A percentile compares a stretch with the other conserved stretches of the same genome.
Conservation (phyloP, 1,140 invertebrate species). For the Ruditapes philippinarum region DNA sequence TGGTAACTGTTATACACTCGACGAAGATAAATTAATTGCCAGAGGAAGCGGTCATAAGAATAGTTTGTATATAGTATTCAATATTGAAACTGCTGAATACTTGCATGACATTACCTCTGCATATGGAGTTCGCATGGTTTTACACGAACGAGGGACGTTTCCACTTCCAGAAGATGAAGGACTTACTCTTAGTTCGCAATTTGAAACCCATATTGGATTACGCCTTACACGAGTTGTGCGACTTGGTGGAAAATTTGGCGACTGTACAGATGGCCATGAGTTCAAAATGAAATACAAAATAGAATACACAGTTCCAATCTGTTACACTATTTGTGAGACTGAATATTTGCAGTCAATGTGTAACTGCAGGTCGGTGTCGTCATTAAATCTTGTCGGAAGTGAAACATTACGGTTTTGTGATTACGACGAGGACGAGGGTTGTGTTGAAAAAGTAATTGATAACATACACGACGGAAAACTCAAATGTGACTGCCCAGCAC, state of each 20-base stretch:
- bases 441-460: not conserved
- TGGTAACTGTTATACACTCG: constrained; percentile 15
- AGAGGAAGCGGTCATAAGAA: not conserved
- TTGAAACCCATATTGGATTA: not conserved
- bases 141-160: not conserved
- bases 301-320: constrained; percentile 3
- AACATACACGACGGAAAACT: not conserved
- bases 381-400: not conserved
- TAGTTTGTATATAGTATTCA: not conserved
- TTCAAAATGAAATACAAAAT: not conserved
- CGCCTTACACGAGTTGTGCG: not conserved
- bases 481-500: not conserved
- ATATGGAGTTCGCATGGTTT: constrained; percentile 16
- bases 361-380: not conserved
- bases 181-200: not conserved
- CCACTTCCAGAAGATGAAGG: constrained; percentile 7
- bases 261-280: not conserved
- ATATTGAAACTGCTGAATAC: constrained; percentile 1
- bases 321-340: not conserved
- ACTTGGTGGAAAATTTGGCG: not conserved
- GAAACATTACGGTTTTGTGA: not conserved
- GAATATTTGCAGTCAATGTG: not conserved
- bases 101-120: not conserved
- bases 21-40: not conserved
- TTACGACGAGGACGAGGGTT: not conserved